Percentiles rank a stretch among this genome's conserved stretches.
phyloP scores from a whole-genome alignment of 2,888 invertebrate genomes.

The Eupithecia insigniata region DNA sequence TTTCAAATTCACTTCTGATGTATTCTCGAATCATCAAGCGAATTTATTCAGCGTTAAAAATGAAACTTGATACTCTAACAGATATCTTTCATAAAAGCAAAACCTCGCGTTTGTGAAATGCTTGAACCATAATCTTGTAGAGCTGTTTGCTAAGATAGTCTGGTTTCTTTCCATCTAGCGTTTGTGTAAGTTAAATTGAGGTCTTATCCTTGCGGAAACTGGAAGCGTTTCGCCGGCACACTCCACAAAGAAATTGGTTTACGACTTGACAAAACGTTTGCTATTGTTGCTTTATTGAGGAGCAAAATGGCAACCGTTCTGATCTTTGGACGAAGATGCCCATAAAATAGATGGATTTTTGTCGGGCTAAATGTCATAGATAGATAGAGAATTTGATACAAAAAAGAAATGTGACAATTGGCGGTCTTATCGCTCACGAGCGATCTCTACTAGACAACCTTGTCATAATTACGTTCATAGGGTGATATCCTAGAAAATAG shows the following conservation, averaged over 20 bases:
- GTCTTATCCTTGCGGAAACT: conserved; percentile 14
- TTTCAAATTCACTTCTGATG: background rate
- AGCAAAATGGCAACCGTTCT: background rate
- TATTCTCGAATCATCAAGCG: background rate
- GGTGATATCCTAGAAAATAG: too few relatives aligned
- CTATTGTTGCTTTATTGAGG: conserved; percentile 7
- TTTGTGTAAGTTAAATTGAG: conserved; percentile 18
- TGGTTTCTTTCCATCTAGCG: conserved; percentile 37
- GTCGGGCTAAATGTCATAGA: background rate
- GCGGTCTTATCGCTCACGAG: too few relatives aligned
- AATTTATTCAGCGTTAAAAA: background rate
- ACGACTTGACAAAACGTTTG: conserved; percentile 13
- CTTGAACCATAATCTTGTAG: background rate
- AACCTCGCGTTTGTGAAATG: background rate
- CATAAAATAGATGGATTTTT: background rate
- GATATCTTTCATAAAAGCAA: background rate
- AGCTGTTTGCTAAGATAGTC: conserved; percentile 26
- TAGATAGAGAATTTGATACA: too few relatives aligned
- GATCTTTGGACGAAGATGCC: background rate
- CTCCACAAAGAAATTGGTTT: conserved; percentile 11
- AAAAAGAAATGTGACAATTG: too few relatives aligned
- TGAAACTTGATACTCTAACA: background rate
- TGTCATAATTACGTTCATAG: too few relatives aligned
- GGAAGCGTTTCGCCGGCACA: background rate
- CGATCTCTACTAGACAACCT: too few relatives aligned